These are phyloP conservation scores for Pangasianodon hypophthalmus DNA, from an alignment of 2,113 vertebrate genomes.

Conservation along the genomic window DNA sequence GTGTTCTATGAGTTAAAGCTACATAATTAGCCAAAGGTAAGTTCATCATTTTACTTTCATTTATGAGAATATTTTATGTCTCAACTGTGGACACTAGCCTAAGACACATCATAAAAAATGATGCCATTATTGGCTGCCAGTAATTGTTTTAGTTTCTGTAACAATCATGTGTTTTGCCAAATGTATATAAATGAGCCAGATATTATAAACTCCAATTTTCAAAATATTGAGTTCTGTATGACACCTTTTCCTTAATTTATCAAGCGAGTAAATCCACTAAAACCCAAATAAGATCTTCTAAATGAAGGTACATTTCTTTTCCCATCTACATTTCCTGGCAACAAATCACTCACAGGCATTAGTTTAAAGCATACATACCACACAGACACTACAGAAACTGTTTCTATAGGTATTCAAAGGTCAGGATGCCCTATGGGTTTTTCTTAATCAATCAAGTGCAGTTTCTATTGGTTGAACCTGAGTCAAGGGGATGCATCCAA, in stretches of 20 bases:
- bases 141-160: constrained; percentile 35
- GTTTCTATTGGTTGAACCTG: not conserved
- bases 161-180: constrained; percentile 19
- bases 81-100: constrained; percentile 28
- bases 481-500: not conserved
- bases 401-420: not conserved
- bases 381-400: not conserved
- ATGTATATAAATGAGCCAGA: not conserved
- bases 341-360: not conserved
- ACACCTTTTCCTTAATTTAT: constrained; percentile 2
- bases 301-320: not conserved
- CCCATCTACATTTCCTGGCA: not conserved
- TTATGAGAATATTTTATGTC: too few relatives aligned
- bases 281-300: not conserved
- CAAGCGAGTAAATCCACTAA: not conserved
- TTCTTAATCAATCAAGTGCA: not conserved
- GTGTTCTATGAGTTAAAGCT: not conserved
- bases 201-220: not conserved
- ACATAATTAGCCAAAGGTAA: not conserved
- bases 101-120: constrained; percentile 37
- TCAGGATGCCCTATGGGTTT: too few relatives aligned
- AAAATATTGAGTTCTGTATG: not conserved
- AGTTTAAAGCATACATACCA: not conserved
- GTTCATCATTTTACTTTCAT: too few relatives aligned
- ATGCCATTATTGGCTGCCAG: constrained; percentile 31